phyloP scores from a whole-genome alignment of 2,888 invertebrate species.

The Pammene aurita region DNA sequence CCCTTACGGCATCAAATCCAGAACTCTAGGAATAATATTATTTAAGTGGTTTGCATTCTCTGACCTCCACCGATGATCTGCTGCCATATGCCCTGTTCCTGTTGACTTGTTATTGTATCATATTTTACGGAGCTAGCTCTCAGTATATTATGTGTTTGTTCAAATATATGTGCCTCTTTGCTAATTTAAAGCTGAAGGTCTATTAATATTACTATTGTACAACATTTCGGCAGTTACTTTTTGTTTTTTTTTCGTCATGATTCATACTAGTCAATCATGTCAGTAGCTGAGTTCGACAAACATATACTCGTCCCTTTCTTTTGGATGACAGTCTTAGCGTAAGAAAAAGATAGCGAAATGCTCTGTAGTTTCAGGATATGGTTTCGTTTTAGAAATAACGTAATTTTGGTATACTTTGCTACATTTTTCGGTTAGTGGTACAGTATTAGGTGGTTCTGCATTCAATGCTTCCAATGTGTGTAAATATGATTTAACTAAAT shows the following conservation, averaged over 20 bases:
- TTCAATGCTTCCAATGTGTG: constrained; percentile 77
- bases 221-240: constrained; percentile 3
- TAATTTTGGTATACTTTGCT: constrained; percentile 18
- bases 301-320: not conserved
- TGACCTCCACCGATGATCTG: too few relatives aligned
- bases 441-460: constrained; percentile 71
- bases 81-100: too few relatives aligned
- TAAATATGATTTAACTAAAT: constrained; percentile 77
- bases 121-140: too few relatives aligned
- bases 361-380: not conserved
- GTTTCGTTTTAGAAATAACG: not conserved
- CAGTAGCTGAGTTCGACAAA: not conserved
- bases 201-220: not conserved
- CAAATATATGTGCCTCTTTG: too few relatives aligned
- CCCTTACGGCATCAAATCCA: too few relatives aligned
- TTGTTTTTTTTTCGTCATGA: not conserved
- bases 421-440: constrained; percentile 54
- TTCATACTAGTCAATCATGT: not conserved
- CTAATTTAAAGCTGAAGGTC: not conserved
- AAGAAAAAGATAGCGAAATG: not conserved
- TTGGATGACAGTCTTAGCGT: not conserved
- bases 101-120: too few relatives aligned
- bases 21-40: too few relatives aligned
- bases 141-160: too few relatives aligned
- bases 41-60: too few relatives aligned